Conservation (phyloP, 2,797 vertebrate species). For the Melanotaenia nigrans region DNA sequence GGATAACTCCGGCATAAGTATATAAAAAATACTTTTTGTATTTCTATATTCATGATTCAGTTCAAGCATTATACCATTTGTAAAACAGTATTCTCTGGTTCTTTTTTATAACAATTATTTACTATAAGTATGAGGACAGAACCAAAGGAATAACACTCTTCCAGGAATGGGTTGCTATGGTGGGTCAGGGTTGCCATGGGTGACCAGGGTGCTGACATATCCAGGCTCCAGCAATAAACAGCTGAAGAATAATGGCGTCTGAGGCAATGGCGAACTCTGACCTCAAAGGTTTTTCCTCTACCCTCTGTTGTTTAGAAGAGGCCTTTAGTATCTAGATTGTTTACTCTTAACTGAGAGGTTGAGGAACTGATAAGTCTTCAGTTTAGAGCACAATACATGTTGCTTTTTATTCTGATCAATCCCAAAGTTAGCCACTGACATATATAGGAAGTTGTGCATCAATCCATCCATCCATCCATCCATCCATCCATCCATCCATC, state of each 20-base stretch:
- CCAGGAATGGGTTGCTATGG: slow-evolving; percentile 70
- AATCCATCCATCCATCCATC: neutral
- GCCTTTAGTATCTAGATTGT: slow-evolving; percentile 57
- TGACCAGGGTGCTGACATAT: slow-evolving; percentile 86
- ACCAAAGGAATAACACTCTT: slow-evolving; percentile 59
- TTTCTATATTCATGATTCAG: slow-evolving; percentile 2
- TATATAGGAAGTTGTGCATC: neutral
- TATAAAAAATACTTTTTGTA: slow-evolving; percentile 7
- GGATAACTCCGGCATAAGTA: slow-evolving; percentile 20
- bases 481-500: slow-evolving; percentile 17
- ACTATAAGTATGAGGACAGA: slow-evolving; percentile 23
- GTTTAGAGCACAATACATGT: neutral
- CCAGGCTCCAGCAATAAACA: slow-evolving; percentile 84
- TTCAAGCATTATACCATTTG: slow-evolving; percentile 4
- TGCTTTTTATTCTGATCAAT: neutral
- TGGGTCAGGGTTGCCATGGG: slow-evolving; percentile 79
- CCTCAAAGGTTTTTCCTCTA: slow-evolving; percentile 74
- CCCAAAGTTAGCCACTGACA: neutral
- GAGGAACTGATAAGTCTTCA: slow-evolving; percentile 4
- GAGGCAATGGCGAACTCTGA: slow-evolving; percentile 87
- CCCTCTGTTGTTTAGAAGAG: slow-evolving; percentile 70
- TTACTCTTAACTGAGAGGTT: slow-evolving; percentile 24
- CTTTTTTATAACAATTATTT: slow-evolving; percentile 3
- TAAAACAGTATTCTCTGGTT: neutral
- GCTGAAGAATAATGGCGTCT: slow-evolving; percentile 88